phyloP scores from a whole-genome alignment of 2,113 vertebrate species.

The Coryphaenoides rupestris region DNA sequence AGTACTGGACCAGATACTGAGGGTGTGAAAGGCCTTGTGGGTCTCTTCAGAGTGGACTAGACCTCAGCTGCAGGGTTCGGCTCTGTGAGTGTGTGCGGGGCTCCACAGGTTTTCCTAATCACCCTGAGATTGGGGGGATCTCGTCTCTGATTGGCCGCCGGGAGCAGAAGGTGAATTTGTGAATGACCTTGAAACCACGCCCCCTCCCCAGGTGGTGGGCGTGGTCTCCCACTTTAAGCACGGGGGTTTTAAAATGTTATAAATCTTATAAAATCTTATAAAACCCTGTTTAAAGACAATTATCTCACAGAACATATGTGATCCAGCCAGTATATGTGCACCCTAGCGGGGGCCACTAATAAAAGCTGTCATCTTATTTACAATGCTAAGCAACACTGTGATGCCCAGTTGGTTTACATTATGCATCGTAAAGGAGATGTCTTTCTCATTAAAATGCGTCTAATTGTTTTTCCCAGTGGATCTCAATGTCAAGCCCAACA shows the following conservation, averaged over 20 bases:
- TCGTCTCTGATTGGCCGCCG: constrained; percentile 72
- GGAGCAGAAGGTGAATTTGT: constrained; percentile 73
- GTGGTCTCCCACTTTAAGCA: constrained; percentile 26
- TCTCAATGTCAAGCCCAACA: constrained; percentile 14
- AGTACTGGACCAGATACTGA: no score
- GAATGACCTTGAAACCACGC: constrained; percentile 90
- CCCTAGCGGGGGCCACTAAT: no score
- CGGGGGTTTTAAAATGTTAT: background rate
- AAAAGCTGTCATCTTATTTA: no score
- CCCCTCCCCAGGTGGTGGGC: constrained; percentile 44
- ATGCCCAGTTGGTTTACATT: constrained; percentile 55
- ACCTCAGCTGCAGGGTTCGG: constrained; percentile 27
- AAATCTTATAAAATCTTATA: background rate
- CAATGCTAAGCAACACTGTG: constrained; percentile 13
- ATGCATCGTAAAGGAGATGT: constrained; percentile 44
- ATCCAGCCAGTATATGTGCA: no score
- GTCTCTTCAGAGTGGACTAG: no score
- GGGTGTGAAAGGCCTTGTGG: no score
- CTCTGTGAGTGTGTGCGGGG: no score
- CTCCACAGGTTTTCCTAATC: constrained; percentile 59
- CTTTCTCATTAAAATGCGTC: constrained; percentile 67
- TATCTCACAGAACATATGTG: no score
- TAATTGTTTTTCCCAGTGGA: constrained; percentile 5
- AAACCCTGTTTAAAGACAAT: background rate
- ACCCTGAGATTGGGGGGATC: constrained; percentile 32